These are phyloP conservation scores for Hoplostethus atlanticus DNA, from an alignment of 2,797 vertebrate species.

Conservation along the genomic window DNA sequence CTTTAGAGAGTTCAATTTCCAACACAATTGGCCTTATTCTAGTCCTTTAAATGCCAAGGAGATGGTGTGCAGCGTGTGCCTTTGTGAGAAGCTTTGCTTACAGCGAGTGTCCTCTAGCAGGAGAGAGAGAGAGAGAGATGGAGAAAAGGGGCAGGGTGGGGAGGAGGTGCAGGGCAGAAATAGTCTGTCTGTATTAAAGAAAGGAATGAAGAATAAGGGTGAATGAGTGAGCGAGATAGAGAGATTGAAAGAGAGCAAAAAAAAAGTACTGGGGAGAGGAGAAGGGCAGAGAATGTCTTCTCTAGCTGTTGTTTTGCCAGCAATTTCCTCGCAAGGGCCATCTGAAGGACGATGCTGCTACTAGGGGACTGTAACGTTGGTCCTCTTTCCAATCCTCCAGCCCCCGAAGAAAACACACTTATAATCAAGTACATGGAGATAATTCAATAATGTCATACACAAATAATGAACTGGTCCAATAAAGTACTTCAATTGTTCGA, in stretches of 20 bases:
- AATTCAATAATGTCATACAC: constrained; percentile 42
- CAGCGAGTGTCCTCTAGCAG: constrained; percentile 81
- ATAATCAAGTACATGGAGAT: constrained; percentile 64
- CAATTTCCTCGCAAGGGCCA: constrained; percentile 70
- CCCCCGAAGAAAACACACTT: constrained; percentile 75
- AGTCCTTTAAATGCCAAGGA: constrained; percentile 86
- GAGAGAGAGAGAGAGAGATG: constrained; percentile 58
- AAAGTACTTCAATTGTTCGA: constrained; percentile 18
- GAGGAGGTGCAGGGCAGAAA: constrained; percentile 65
- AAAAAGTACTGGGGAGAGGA: constrained; percentile 57
- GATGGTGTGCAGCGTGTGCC: constrained; percentile 79
- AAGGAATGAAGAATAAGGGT: constrained; percentile 64
- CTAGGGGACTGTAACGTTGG: constrained; percentile 80
- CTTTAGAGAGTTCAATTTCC: constrained; percentile 89
- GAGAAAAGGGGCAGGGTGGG: constrained; percentile 54
- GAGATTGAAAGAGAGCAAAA: constrained; percentile 12
- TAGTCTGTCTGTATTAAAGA: constrained; percentile 69
- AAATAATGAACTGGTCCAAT: constrained; percentile 46
- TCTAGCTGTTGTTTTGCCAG: constrained; percentile 74
- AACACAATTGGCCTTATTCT: constrained; percentile 88
- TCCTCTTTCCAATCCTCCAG: constrained; percentile 77
- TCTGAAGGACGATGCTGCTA: constrained; percentile 82
- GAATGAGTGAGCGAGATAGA: constrained; percentile 69
- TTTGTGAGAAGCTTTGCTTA: constrained; percentile 84
- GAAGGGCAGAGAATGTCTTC: constrained; percentile 72